Evolutionary conservation across 2,797 vertebrate genomes (phyloP).

Genomic region (Glyptemys insculpta): DNA sequence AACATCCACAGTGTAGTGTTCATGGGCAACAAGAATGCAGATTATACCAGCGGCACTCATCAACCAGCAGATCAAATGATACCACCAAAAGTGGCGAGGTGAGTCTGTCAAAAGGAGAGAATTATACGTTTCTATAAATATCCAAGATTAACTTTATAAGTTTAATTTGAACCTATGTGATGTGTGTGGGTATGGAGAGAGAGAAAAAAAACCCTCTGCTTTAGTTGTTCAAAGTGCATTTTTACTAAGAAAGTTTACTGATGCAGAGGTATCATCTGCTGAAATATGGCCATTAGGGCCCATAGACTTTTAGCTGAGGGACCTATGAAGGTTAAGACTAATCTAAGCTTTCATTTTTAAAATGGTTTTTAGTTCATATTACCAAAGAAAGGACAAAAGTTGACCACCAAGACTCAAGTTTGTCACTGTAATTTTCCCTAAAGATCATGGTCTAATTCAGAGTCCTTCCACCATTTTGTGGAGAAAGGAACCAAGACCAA

Average conservation of each 20-base stretch:
- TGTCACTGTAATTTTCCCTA: background rate
- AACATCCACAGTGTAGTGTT: conserved; percentile 97
- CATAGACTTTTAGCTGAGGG: background rate
- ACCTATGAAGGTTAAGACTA: background rate
- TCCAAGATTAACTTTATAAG: background rate
- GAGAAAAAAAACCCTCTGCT: background rate
- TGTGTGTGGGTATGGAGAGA: background rate
- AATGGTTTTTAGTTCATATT: background rate
- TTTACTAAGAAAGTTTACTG: background rate
- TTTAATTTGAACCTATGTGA: background rate
- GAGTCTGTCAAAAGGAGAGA: conserved; percentile 86
- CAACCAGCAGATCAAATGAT: conserved; percentile 96
- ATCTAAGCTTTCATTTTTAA: background rate
- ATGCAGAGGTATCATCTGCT: background rate
- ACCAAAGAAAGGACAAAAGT: background rate
- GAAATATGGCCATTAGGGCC: background rate
- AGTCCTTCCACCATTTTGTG: background rate
- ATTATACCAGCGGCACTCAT: conserved; percentile 93
- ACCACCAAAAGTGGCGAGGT: conserved; percentile 97
- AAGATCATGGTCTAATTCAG: background rate
- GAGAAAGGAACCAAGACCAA: background rate
- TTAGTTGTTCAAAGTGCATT: too few species aligned
- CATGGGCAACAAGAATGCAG: conserved; percentile 96
- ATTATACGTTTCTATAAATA: background rate
- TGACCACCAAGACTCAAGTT: background rate